Evolutionary conservation across 2,888 invertebrate genomes (phyloP).

Genomic region (Drosophila monieri): DNA sequence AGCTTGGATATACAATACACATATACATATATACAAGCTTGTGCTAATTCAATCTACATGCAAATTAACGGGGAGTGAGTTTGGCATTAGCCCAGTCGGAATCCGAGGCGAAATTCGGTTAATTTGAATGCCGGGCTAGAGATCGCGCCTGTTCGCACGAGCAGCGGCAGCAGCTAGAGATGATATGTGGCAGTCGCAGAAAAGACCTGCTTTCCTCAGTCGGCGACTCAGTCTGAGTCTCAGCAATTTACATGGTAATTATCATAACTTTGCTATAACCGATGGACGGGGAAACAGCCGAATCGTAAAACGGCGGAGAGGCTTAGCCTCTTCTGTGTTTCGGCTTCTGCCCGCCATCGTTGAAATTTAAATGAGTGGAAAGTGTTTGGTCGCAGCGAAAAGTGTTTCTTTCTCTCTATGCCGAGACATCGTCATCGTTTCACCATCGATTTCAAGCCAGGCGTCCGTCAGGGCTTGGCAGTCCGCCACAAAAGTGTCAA

Average conservation of each 20-base stretch:
- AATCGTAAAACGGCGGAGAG: conserved; percentile 46
- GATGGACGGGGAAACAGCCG: conserved; percentile 28
- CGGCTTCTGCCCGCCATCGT: conserved; percentile 42
- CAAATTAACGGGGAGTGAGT: conserved; percentile 28
- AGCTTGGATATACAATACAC: background rate
- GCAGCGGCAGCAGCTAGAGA: conserved; percentile 20
- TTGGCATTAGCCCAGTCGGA: conserved; percentile 25
- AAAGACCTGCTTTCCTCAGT: conserved; percentile 55
- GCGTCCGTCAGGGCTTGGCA: conserved; percentile 6
- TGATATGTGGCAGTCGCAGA: conserved; percentile 45
- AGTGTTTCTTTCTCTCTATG: conserved; percentile 34
- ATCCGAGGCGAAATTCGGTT: conserved; percentile 57
- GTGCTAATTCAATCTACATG: conserved; percentile 18
- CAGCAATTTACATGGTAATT: conserved; percentile 75
- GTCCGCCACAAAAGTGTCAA: conserved; percentile 45
- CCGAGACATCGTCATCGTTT: conserved; percentile 29
- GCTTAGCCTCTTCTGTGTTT: conserved; percentile 45
- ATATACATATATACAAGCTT: conserved; percentile 7
- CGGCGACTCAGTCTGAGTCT: conserved; percentile 6
- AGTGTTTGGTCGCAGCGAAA: conserved; percentile 59
- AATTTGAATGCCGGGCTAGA: conserved; percentile 56
- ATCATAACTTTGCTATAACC: conserved; percentile 67
- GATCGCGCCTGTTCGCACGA: conserved; percentile 36
- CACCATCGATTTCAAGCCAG: conserved; percentile 25
- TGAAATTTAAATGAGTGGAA: conserved; percentile 79